These are phyloP conservation scores for Proterorhinus semilunaris DNA, from an alignment of 2,113 vertebrate genomes.

Conservation along the genomic window DNA sequence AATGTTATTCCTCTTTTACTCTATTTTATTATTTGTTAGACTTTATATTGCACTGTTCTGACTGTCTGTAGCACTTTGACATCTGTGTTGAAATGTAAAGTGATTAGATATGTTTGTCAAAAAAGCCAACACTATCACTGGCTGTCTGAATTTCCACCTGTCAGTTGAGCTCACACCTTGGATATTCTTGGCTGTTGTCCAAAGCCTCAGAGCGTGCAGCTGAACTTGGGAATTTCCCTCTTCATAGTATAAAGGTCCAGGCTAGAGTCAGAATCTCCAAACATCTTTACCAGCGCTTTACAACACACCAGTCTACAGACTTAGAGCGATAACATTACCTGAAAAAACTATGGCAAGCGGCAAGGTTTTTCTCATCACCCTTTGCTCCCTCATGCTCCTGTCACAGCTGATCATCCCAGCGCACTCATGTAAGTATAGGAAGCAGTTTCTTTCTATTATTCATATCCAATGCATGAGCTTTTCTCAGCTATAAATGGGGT, in stretches of 20 bases:
- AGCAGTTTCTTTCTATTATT: neutral
- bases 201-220: neutral
- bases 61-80: too few species aligned
- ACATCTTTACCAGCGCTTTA: neutral
- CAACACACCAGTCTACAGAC: neutral
- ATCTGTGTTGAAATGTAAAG: too few species aligned
- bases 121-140: too few species aligned
- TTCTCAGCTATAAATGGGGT: too few species aligned
- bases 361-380: conserved; percentile 4
- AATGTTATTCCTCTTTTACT: too few species aligned
- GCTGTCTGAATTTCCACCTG: neutral
- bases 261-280: neutral
- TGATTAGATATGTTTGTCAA: neutral
- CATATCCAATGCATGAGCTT: too few species aligned
- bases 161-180: neutral
- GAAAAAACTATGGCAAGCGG: conserved; percentile 29
- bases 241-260: fast-evolving
- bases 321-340: neutral
- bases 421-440: conserved; percentile 46
- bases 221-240: conserved; percentile 15
- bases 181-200: neutral
- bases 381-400: conserved; percentile 45
- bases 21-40: too few species aligned
- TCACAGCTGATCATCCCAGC: conserved; percentile 20
- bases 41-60: too few species aligned